These are phyloP conservation scores for Hyaena hyaena DNA, from an alignment of 2,113 vertebrate genomes.

Conservation along the genomic window DNA sequence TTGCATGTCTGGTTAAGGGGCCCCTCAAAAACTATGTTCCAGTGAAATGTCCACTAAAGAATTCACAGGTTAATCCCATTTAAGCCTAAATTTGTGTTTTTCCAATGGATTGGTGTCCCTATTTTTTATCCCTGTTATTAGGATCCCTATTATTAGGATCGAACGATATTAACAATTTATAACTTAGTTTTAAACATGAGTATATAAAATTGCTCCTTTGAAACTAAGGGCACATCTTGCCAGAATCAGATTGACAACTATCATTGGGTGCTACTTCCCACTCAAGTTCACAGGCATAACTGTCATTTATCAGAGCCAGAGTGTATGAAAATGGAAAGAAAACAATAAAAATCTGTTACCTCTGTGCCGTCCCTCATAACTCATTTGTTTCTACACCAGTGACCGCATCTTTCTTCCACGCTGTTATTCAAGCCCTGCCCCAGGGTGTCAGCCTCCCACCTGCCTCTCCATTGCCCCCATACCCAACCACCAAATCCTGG, in stretches of 20 bases:
- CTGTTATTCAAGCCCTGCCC: background rate
- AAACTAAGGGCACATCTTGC: slow-evolving; percentile 37
- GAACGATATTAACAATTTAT: background rate
- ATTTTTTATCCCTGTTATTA: background rate
- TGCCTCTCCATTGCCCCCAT: background rate
- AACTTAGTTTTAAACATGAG: slow-evolving; percentile 53
- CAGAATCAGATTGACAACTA: background rate
- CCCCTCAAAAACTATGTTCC: background rate
- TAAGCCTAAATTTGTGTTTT: background rate
- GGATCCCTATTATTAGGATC: background rate
- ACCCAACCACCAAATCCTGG: background rate
- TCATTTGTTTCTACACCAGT: background rate
- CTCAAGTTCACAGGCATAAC: background rate
- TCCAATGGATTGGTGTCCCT: background rate
- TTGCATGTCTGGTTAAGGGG: background rate
- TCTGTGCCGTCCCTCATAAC: background rate
- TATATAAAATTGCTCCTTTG: slow-evolving; percentile 50
- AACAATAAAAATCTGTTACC: background rate
- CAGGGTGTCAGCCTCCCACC: background rate
- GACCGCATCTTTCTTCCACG: background rate
- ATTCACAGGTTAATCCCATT: background rate
- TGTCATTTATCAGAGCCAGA: background rate
- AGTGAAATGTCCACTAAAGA: background rate
- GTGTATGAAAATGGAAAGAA: background rate
- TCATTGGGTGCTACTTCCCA: slow-evolving; percentile 21